A percentile compares a stretch with the other conserved stretches of the same genome.
Evolutionary conservation across 2,113 vertebrate genomes (phyloP).

Genomic region (Caloenas nicobarica): DNA sequence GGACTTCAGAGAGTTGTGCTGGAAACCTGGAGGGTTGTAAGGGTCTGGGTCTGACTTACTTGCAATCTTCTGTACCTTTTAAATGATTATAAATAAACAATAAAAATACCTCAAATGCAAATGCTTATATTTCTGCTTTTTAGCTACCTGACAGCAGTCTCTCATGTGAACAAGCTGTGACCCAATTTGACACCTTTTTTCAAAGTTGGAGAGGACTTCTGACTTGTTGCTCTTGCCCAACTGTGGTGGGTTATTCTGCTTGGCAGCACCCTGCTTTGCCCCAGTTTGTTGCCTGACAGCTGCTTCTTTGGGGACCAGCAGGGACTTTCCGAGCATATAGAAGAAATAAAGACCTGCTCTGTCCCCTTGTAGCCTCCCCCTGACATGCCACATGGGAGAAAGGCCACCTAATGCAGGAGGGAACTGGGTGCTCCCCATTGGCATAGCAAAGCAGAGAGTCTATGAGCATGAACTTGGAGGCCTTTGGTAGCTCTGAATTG

Average conservation of each 20-base stretch:
- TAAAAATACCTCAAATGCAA: background rate
- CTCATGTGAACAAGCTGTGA: background rate
- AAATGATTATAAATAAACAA: background rate
- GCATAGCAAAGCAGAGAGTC: background rate
- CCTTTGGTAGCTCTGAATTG: background rate
- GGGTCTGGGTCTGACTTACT: background rate
- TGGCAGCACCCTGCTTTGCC: background rate
- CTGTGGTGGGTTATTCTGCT: background rate
- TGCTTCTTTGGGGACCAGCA: background rate
- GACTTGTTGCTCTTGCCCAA: background rate
- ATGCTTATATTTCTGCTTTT: background rate
- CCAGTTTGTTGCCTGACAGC: background rate
- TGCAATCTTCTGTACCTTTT: constrained; percentile 25
- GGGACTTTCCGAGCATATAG: background rate
- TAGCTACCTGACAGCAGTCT: background rate
- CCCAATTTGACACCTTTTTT: background rate
- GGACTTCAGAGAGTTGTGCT: background rate
- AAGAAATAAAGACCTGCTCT: background rate
- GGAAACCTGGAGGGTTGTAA: background rate
- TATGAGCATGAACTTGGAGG: background rate
- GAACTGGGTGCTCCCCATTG: background rate
- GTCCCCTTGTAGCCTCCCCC: background rate
- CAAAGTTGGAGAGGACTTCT: background rate
- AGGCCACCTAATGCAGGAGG: background rate
- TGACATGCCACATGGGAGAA: background rate